Conservation (phyloP, 2,888 invertebrate genomes). For the Marronus borbonicus region DNA sequence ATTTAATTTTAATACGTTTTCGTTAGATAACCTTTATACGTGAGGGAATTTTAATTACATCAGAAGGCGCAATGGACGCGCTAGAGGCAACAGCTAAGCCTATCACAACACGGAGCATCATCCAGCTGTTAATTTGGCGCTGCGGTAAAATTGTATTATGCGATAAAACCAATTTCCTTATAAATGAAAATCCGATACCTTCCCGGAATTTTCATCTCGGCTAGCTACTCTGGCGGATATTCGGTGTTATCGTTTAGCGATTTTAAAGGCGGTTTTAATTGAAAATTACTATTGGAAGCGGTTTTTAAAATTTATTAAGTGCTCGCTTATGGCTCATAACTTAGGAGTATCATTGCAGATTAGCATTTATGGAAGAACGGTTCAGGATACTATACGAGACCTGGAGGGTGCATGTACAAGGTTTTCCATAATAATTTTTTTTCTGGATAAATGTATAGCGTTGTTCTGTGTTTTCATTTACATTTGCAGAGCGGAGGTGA, state of each 20-base stretch:
- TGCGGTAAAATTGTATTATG: constrained; percentile 25
- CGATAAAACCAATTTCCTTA: constrained; percentile 36
- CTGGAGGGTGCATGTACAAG: too few relatives aligned
- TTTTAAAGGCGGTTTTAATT: neutral
- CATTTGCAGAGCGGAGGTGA: too few relatives aligned
- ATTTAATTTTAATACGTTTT: constrained; percentile 10
- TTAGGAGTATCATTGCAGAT: too few relatives aligned
- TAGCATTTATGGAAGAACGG: too few relatives aligned
- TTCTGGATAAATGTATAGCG: too few relatives aligned
- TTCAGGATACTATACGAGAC: too few relatives aligned
- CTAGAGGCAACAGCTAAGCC: neutral
- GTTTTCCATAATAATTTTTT: too few relatives aligned
- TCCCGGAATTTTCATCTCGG: neutral
- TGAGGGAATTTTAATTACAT: constrained; percentile 14
- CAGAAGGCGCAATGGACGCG: constrained; percentile 9
- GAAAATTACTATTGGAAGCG: neutral
- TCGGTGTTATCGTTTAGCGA: neutral
- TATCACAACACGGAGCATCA: constrained; percentile 8
- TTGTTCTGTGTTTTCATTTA: too few relatives aligned
- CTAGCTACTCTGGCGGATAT: neutral
- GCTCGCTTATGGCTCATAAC: too few relatives aligned
- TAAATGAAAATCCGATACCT: constrained; percentile 37
- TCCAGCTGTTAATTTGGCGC: constrained; percentile 14
- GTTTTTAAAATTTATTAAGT: neutral
- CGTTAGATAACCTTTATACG: constrained; percentile 15